These are phyloP conservation scores for Ictidomys tridecemlineatus DNA, from an alignment of 2,113 vertebrate genomes.

Conservation along the genomic window DNA sequence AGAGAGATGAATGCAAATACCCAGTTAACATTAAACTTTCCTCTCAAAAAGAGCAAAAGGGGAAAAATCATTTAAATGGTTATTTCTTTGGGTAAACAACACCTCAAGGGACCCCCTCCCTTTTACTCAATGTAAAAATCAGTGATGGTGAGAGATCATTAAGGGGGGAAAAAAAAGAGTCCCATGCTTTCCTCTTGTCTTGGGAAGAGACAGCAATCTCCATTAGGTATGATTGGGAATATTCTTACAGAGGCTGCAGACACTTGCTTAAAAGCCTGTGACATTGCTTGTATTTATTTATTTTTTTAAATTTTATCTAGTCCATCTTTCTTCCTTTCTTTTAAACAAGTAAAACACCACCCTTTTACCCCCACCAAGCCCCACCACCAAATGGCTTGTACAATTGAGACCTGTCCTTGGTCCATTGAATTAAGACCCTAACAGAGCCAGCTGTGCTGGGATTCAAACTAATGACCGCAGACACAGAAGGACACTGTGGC, in stretches of 20 bases:
- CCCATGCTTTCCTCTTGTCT: conserved; percentile 71
- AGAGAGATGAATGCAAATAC: conserved; percentile 72
- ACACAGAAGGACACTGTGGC: conserved; percentile 88
- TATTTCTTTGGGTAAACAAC: conserved; percentile 61
- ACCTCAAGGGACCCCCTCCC: not conserved
- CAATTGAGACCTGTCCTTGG: conserved; percentile 86
- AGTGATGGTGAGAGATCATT: conserved; percentile 55
- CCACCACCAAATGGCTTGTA: conserved; percentile 83
- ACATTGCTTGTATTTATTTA: conserved; percentile 81
- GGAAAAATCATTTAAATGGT: conserved; percentile 56
- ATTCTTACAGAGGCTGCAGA: conserved; percentile 82
- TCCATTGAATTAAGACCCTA: conserved; percentile 87
- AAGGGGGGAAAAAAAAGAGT: not conserved
- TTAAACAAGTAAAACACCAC: conserved; percentile 77
- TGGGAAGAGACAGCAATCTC: conserved; percentile 70
- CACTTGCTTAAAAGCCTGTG: conserved; percentile 82
- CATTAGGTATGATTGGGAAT: conserved; percentile 64
- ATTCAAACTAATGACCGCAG: conserved; percentile 88
- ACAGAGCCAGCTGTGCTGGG: conserved; percentile 88
- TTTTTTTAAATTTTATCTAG: conserved; percentile 43
- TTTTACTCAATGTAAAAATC: conserved; percentile 59
- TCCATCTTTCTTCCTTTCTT: conserved; percentile 63
- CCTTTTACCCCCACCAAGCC: conserved; percentile 51
- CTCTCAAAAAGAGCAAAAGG: conserved; percentile 34
- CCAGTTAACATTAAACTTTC: conserved; percentile 82